Conservation (phyloP, 2,113 vertebrate species). For the Glaucomys volans region DNA sequence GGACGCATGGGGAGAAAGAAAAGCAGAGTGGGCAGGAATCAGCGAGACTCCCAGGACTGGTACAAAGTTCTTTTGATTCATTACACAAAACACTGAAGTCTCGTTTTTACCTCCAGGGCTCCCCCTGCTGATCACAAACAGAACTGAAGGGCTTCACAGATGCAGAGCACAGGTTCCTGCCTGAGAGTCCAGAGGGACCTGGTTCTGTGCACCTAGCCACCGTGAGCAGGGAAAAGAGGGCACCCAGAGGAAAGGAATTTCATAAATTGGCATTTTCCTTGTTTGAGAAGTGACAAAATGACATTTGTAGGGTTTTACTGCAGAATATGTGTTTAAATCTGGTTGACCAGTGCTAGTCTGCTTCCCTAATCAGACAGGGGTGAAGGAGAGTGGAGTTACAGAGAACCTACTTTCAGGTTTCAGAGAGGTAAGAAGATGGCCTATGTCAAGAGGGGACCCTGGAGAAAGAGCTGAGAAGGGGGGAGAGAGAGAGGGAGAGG, state of each 20-base stretch:
- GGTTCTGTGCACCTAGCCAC: accelerated
- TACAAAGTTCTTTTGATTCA: no score
- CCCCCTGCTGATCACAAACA: not conserved
- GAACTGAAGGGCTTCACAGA: not conserved
- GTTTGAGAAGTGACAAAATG: not conserved
- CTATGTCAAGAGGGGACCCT: not conserved
- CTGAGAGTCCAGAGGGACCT: no score
- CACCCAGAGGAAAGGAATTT: not conserved
- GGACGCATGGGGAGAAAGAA: not conserved
- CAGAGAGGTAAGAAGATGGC: not conserved
- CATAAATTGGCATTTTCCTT: not conserved
- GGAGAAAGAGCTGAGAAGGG: not conserved
- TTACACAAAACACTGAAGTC: no score
- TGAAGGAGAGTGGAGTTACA: not conserved
- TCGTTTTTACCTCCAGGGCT: not conserved
- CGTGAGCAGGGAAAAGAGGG: not conserved
- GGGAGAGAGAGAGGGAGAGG: no score
- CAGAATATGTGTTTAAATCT: not conserved
- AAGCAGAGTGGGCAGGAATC: not conserved
- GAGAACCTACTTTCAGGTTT: not conserved
- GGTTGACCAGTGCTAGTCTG: not conserved
- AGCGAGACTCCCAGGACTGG: not conserved
- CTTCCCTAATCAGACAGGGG: not conserved
- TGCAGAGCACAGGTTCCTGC: not conserved
- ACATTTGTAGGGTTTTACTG: not conserved